Base-by-base conservation (phyloP, 2,888 invertebrate species). In the Tenthredo distinguenda region DNA sequence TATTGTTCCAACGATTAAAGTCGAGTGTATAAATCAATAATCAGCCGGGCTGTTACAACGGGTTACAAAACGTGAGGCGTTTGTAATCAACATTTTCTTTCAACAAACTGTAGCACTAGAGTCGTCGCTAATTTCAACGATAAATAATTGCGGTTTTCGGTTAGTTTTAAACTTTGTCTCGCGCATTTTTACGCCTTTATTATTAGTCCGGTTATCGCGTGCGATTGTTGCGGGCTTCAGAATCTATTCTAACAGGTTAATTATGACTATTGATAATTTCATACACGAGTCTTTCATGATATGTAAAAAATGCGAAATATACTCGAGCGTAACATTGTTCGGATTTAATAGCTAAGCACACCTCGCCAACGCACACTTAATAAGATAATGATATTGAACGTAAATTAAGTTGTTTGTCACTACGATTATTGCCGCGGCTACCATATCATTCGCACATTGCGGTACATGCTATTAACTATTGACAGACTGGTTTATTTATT, bases 401-500 rank as follows among this genome's bases (percentile, higher is more conserved):
- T 9, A 40, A 37, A 62, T 81, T 7, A 26, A 62, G 15, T 81
- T 21, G 21, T 37, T 81, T 81, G 37, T 81, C 58, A 21, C 37
- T 0, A 21, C 18, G 21, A 79, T 37, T 21, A 81, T n/a, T 62
- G 6, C 4, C 37, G 55, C 34, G 26, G 31, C 37, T 58, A 79
- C 18, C 62, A 40, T 81, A 62, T 62, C 81, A 81, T 81, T 81
- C 81, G 81, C 81, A 81, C 62, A 81, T 81, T 81, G 81, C 37
- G 37, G 62, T 50, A 62, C 79, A 81, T 40, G n/a, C 68, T 58
- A 81, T 62, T 79, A 58, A 37, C 37, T 62, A 37, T 62, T 37
- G 50, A 21, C 81, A 81, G 81, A 37, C 62, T 15, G 37, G 21
- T 62, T 62, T 62, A 62, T 81, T 81, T 58, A 81, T 81, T 81